Evolutionary conservation across 2,888 invertebrate genomes (phyloP), one percentile per base, ranked within the genome.

Genomic region (Timema podura): DNA sequence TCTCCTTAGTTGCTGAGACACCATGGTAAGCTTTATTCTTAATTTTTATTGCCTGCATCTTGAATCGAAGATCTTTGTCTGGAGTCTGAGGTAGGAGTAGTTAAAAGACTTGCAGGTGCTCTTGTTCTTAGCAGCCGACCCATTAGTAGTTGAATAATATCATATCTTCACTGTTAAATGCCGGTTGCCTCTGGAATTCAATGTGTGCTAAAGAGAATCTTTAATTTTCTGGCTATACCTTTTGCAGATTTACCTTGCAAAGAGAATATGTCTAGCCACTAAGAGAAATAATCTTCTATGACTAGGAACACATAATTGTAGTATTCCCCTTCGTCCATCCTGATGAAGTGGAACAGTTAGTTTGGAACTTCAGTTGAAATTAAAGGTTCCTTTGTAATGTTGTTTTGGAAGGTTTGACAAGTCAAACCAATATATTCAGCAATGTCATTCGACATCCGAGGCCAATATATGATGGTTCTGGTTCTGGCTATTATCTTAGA

Each of bases 321-420:
- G 51, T 51, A n/a, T 51, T 51, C 51, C 51, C 51, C 51, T 13
- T 13, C 3, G 51, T 51, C 51, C 51, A 51, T 51, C n/a, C 51
- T n/a, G 11, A 51, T 51, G 11, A n/a, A 51, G 1, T 51, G 51
- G n/a, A 51, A 51, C 11, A n/a, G 3, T 2, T 51, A 51, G 11
- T 51, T n/a, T n/a, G 51, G 51, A n/a, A 51, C n/a, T 51, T n/a
- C n/a, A 13, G 51, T 51, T 13, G 51, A 51, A 51, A 51, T 51
- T 51, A 51, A n/a, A 13, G 51, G 51, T 51, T 51, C 51, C 51
- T 51, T 51, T 13, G 3, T 3, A 51, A 13, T 51, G n/a, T 51
- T 51, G n/a, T 51, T 51, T n/a, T 51, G 51, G 51, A 51, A 51
- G n/a, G 51, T 51, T 51, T 51, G 51, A 51, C 51, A 51, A 13